Base-by-base conservation (phyloP, 2,888 invertebrate species). In the Dynastes hyllus region DNA sequence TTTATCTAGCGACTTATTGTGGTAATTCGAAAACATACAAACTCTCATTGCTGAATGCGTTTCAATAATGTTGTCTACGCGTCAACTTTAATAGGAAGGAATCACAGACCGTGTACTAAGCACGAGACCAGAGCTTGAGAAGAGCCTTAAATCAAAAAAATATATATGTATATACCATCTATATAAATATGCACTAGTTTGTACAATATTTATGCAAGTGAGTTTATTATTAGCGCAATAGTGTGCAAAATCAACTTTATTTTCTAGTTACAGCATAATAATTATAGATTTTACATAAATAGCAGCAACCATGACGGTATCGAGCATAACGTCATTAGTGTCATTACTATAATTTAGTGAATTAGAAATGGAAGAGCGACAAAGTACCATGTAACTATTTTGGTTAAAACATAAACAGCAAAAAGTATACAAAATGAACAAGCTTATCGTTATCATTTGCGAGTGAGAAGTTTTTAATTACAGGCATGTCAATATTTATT, bases 401-500 rank as follows among this genome's bases (percentile, higher is more conserved):
- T n/a, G 53, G 55, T 22, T 55, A 55, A 22, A 13, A 53, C 13
- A 6, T 16, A 53, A 5, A 53, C 16, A 55, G 55, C 22, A 4
- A 55, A 55, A 2, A 51, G 37, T 13, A 40, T 51, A 50, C 50
- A 9, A 29, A 11, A 6, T 11, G 69, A 8, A 27, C 11, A 40
- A 69, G 51, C 27, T 69, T 69, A 69, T 53, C 51, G 5, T 69
- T 69, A 69, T 69, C 27, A 69, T 53, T 53, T 51, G n/a, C 51
- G 27, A 51, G 51, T 53, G 51, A 29, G 27, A 5, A 45, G 4
- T 8, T 51, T 69, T 69, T 29, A 51, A 51, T 69, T 51, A 51
- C 13, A 69, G 27, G 3, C 9, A 5, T 27, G 51, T 69, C 27
- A 69, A 50, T 69, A 69, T 69, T 69, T 51, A 51, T 51, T 45